Conservation (phyloP, 2,797 vertebrate species). For the Pampus argenteus region DNA sequence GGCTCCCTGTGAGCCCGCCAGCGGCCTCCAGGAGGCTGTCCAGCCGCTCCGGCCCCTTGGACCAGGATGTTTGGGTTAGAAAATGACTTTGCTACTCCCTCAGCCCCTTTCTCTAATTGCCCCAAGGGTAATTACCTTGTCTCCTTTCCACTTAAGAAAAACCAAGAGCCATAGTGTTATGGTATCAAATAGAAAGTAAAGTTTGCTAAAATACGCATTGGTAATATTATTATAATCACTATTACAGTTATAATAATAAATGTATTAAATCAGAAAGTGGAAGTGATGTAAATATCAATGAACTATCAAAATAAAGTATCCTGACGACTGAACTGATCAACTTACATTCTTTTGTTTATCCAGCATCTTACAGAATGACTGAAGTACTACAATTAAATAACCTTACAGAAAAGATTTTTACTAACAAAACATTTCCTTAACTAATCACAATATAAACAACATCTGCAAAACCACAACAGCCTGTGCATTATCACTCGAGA, state of each 20-base stretch:
- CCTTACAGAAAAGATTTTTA: slow-evolving; percentile 60
- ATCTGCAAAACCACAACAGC: slow-evolving; percentile 69
- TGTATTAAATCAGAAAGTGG: slow-evolving; percentile 44
- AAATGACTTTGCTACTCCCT: slow-evolving; percentile 85
- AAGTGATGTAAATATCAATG: slow-evolving; percentile 52
- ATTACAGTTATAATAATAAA: slow-evolving; percentile 64
- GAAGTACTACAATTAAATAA: slow-evolving; percentile 59
- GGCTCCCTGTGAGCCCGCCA: slow-evolving; percentile 71
- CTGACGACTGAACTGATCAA: slow-evolving; percentile 40
- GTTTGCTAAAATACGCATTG: slow-evolving; percentile 47
- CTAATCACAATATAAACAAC: slow-evolving; percentile 84
- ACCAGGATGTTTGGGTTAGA: slow-evolving; percentile 89
- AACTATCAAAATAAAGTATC: slow-evolving; percentile 49
- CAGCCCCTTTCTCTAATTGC: slow-evolving; percentile 83
- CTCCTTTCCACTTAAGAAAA: slow-evolving; percentile 81
- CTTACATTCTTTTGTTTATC: slow-evolving; percentile 51
- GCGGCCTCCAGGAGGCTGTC: slow-evolving; percentile 74
- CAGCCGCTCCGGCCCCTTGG: slow-evolving; percentile 77
- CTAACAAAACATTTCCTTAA: slow-evolving; percentile 84
- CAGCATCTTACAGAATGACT: slow-evolving; percentile 40
- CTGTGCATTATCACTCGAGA: slow-evolving; percentile 75
- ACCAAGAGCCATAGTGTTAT: slow-evolving; percentile 72
- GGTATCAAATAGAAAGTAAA: slow-evolving; percentile 57
- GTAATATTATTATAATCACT: slow-evolving; percentile 66
- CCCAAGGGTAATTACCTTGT: slow-evolving; percentile 84